Conservation (phyloP, 1,140 invertebrate species). For the Drosophila ananassae region DNA sequence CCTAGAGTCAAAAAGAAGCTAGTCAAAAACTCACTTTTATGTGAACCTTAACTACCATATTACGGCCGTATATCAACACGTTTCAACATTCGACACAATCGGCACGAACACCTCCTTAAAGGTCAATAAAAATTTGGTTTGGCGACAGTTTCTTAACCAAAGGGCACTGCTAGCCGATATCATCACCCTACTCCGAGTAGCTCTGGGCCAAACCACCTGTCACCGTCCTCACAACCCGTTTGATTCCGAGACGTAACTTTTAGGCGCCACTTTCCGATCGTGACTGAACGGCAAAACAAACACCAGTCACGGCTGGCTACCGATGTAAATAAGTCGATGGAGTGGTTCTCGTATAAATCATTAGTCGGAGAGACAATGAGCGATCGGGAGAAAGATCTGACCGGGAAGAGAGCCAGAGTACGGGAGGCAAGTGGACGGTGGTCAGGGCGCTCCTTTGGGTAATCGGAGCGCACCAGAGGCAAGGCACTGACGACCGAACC, state of each 20-base stretch:
- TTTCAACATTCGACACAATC: background rate
- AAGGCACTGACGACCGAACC: constrained; percentile 45
- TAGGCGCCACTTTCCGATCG: constrained; percentile 52
- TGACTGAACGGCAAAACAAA: constrained; percentile 60
- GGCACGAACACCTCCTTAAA: background rate
- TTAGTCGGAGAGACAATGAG: background rate
- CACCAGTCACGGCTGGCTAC: constrained; percentile 33
- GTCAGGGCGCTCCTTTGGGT: constrained; percentile 11
- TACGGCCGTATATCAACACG: constrained; percentile 9
- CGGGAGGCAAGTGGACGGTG: constrained; percentile 31
- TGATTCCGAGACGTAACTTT: constrained; percentile 38
- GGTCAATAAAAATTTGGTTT: constrained; percentile 12
- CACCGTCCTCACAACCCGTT: constrained; percentile 1
- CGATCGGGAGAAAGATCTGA: background rate
- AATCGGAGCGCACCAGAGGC: background rate
- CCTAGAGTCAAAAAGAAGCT: no score
- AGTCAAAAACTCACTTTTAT: constrained; percentile 18
- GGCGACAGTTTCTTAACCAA: constrained; percentile 21
- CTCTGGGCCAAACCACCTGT: background rate
- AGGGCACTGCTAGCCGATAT: constrained; percentile 15
- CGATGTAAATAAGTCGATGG: constrained; percentile 63
- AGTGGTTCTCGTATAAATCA: constrained; percentile 11
- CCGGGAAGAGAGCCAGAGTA: background rate
- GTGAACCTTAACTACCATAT: constrained; percentile 8
- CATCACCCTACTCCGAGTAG: background rate